Conservation (phyloP, 37 sponge, comb jelly and placozoan species). For the Hormiphora californensis region DNA sequence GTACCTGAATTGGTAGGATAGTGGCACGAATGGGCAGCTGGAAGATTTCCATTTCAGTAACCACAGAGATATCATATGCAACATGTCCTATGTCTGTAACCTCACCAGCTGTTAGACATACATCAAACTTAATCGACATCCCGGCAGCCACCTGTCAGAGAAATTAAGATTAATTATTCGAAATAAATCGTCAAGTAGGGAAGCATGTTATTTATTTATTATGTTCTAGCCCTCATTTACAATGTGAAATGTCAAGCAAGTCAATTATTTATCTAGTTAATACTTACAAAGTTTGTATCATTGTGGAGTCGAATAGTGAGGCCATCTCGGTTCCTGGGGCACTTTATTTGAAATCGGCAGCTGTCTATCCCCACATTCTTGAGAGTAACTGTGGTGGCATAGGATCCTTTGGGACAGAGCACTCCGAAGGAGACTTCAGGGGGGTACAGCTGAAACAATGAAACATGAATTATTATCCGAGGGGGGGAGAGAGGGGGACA, state of each 20-base stretch:
- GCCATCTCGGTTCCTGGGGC: constrained; percentile 22
- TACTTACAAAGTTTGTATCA: constrained; percentile 47
- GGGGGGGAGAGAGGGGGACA: no score
- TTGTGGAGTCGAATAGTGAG: not conserved
- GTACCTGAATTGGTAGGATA: constrained; percentile 62
- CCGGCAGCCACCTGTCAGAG: constrained; percentile 81
- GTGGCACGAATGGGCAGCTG: constrained; percentile 77
- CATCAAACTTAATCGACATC: constrained; percentile 63
- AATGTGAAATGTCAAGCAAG: no score
- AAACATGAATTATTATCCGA: not conserved
- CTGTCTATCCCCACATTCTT: constrained; percentile 77
- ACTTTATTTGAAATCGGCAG: constrained; percentile 77
- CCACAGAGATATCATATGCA: constrained; percentile 64
- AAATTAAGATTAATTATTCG: not conserved
- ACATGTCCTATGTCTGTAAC: constrained; percentile 68
- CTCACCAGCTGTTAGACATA: constrained; percentile 79
- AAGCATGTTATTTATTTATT: no score
- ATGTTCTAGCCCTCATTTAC: no score
- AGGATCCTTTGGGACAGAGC: constrained; percentile 67
- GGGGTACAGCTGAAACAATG: constrained; percentile 66
- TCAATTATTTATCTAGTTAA: not conserved
- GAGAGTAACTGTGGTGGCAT: constrained; percentile 61
- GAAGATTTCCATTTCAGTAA: constrained; percentile 68
- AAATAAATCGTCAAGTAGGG: not conserved
- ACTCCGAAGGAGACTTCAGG: constrained; percentile 75